Evolutionary conservation across 2,797 vertebrate species (phyloP).

Genomic region (Echeneis naucrates): DNA sequence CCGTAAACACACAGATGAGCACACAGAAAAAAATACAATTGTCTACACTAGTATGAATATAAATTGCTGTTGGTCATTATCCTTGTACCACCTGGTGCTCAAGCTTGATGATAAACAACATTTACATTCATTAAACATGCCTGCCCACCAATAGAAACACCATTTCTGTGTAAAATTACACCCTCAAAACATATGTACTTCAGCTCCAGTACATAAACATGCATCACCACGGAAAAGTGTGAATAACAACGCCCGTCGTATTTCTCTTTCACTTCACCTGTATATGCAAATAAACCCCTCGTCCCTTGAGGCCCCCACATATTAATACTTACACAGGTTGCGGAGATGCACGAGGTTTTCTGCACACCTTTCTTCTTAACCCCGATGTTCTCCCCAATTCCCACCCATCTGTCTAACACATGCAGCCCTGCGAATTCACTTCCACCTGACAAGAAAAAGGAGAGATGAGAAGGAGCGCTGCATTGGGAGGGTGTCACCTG

Average conservation of each 20-base stretch:
- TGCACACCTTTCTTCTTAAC: conserved; percentile 73
- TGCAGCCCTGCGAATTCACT: conserved; percentile 73
- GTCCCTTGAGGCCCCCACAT: conserved; percentile 40
- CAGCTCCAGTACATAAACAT: background rate
- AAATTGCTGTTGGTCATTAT: background rate
- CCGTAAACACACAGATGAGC: background rate
- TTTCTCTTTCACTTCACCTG: conserved; percentile 17
- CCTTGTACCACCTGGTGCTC: background rate
- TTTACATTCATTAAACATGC: conserved; percentile 1
- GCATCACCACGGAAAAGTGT: background rate
- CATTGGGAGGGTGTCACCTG: conserved; percentile 43
- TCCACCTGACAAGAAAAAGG: conserved; percentile 62
- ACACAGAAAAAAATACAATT: background rate
- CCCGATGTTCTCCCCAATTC: conserved; percentile 76
- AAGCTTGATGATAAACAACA: background rate
- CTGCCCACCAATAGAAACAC: background rate
- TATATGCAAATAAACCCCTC: conserved; percentile 55
- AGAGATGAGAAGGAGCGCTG: conserved; percentile 50
- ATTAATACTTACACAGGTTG: conserved; percentile 68
- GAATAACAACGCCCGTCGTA: conserved; percentile 15
- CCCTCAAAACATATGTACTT: background rate
- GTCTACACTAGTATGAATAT: background rate
- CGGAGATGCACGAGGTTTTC: conserved; percentile 61
- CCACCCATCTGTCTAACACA: conserved; percentile 72
- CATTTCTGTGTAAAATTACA: background rate